Conservation (phyloP, 2,113 vertebrate genomes). For the Coracopsis vasa region DNA sequence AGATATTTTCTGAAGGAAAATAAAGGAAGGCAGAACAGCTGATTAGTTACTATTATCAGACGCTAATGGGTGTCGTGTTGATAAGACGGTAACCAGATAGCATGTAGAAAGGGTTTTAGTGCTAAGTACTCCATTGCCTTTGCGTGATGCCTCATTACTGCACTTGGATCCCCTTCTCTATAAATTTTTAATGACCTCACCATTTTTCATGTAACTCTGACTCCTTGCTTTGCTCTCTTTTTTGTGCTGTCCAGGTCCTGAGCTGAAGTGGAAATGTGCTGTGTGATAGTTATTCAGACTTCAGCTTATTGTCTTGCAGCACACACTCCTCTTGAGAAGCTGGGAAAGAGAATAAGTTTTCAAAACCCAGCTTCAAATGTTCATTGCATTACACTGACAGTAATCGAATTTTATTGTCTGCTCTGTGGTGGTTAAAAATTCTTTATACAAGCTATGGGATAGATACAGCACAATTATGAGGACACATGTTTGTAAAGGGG, state of each 20-base stretch:
- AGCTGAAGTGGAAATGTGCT: background rate
- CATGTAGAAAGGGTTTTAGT: constrained; percentile 74
- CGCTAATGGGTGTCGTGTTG: constrained; percentile 82
- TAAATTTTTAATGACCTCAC: constrained; percentile 83
- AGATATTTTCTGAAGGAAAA: constrained; percentile 68
- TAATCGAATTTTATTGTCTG: background rate
- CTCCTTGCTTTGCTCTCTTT: constrained; percentile 22
- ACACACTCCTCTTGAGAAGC: accelerated
- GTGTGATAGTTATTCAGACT: background rate
- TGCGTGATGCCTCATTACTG: constrained; percentile 79
- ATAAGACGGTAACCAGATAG: constrained; percentile 83
- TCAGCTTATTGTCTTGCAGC: background rate
- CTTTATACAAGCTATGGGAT: background rate
- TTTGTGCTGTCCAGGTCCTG: background rate
- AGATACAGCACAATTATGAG: background rate
- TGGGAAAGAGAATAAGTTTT: background rate
- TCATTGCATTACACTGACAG: background rate
- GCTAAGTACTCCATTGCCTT: constrained; percentile 78
- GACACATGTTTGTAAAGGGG: background rate
- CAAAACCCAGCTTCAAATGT: background rate
- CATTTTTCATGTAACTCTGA: constrained; percentile 45
- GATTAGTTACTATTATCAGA: constrained; percentile 79
- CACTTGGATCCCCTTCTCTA: constrained; percentile 73
- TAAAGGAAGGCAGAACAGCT: constrained; percentile 74
- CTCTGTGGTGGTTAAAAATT: background rate